Conservation (phyloP, 2,113 vertebrate genomes). For the Gavialis gangeticus region DNA sequence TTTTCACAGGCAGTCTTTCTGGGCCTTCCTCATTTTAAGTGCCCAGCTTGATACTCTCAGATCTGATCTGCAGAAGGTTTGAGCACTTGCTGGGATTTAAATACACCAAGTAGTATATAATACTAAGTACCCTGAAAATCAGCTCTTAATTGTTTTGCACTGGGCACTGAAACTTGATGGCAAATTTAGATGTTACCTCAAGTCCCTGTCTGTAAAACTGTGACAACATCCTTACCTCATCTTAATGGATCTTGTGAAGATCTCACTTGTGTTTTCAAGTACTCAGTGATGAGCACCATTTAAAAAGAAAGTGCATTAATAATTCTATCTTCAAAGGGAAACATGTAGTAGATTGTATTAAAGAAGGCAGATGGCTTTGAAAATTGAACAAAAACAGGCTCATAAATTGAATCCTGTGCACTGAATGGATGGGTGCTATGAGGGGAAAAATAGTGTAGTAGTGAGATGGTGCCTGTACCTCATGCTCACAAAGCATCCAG, state of each 20-base stretch:
- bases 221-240: neutral
- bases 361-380: neutral
- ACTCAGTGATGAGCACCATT: neutral
- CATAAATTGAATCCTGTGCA: neutral
- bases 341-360: neutral
- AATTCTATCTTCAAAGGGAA: neutral
- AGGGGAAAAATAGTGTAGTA: neutral
- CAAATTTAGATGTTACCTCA: too few relatives aligned
- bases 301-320: neutral
- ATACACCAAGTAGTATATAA: neutral
- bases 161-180: too few relatives aligned
- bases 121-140: neutral
- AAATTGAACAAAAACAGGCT: neutral
- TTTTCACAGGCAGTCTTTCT: neutral
- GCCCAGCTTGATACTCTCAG: neutral
- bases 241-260: neutral
- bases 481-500: neutral
- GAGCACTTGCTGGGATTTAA: neutral
- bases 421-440: neutral
- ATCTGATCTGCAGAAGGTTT: neutral
- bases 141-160: neutral
- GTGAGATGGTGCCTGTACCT: neutral
- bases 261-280: neutral
- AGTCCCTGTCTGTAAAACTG: too few relatives aligned
- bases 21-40: neutral